Conservation (phyloP, 92 coral and sea anemone genomes). For the Pocillopora meandrina region DNA sequence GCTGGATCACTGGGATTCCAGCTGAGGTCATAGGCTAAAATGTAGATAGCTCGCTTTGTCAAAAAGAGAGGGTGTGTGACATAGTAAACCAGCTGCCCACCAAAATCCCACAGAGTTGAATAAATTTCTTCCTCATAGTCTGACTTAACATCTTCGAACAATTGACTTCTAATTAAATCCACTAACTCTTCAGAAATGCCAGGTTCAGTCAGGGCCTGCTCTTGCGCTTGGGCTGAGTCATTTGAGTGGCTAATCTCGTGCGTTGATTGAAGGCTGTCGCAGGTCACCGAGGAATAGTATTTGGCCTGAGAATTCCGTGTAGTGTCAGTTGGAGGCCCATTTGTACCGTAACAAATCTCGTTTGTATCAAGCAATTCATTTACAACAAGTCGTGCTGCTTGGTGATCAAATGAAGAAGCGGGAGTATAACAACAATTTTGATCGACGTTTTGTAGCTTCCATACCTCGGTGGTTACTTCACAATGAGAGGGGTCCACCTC, state of each 20-base stretch:
- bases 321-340: background rate
- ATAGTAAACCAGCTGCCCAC: slow-evolving; percentile 5
- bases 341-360: background rate
- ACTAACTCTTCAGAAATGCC: background rate
- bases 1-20: background rate
- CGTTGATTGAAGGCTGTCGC: background rate
- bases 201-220: background rate
- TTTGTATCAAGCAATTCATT: background rate
- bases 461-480: slow-evolving; percentile 1
- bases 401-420: background rate
- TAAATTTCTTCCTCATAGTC: background rate
- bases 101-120: slow-evolving; percentile 3
- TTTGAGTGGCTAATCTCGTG: background rate
- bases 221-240: background rate
- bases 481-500: slow-evolving; percentile 25
- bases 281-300: too few relatives aligned
- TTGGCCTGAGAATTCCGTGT: background rate
- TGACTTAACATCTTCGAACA: background rate
- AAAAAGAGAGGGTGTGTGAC: slow-evolving; percentile 2
- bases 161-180: background rate
- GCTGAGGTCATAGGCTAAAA: background rate
- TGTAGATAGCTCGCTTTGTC: background rate
- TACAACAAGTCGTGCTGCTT: slow-evolving; percentile 3
- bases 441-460: background rate
- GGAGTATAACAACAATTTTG: background rate